Base-by-base conservation (phyloP, 92 coral and sea anemone species). In the Palythoa heliodiscus region DNA sequence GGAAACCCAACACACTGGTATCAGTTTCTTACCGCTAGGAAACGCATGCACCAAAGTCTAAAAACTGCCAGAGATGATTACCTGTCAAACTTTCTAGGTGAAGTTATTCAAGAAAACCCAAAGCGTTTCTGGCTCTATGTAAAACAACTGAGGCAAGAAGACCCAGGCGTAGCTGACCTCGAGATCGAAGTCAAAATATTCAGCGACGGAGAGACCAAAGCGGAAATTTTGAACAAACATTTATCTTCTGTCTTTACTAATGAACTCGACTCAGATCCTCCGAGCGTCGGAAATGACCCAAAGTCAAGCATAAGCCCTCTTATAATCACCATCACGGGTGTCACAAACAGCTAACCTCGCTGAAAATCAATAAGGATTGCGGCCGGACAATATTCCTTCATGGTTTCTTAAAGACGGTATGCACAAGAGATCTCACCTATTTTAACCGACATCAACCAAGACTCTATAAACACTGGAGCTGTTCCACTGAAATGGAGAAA, bases 201-300 rank as follows among this genome's bases (percentile, higher is more conserved):
- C 71, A 67, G 39, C 71, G 87, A n/a, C n/a, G n/a, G n/a, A n/a
- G n/a, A n/a, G n/a, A n/a, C n/a, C n/a, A n/a, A n/a, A n/a, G n/a
- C n/a, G n/a, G n/a, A 84, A 84, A 83, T 73, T 84, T 58, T 73
- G 52, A 84, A 48, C 87, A 83, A 72, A 20, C 70, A 83, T n/a
- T n/a, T n/a, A 40, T 83, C 76, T 17, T 64, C 60, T 82, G 86
- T 82, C 1, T 82, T 82, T 38, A 82, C 39, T 70, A 23, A 83
- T 48, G 67, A 83, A 70, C 20, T 60, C 40, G 43, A 68, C 77
- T 48, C 60, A 70, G 48, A 69, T 52, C 63, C 77, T 50, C 86
- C 15, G 47, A 22, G 43, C 24, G 47, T 83, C 35, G 69, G 77
- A 17, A 68, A 50, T 64, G 77, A 83, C 3, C 66, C 78, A 48